Conservation (phyloP, 2,888 invertebrate genomes). For the Mycalesis mineus region DNA sequence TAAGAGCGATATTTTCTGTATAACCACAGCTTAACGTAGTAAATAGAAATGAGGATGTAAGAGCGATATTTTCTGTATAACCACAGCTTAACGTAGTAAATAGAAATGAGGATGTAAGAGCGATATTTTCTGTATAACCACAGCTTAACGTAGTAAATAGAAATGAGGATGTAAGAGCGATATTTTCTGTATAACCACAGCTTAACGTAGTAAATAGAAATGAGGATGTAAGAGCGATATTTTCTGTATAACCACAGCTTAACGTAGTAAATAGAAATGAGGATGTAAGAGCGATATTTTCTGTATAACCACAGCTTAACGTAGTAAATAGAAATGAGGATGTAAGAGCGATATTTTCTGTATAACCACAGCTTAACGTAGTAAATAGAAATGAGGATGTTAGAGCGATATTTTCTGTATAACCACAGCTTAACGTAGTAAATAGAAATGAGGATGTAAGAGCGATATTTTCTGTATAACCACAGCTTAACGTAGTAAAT, state of each 20-base stretch:
- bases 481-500: conserved; percentile 4
- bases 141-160: conserved; percentile 3
- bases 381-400: neutral
- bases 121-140: conserved; percentile 2
- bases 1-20: conserved; percentile 1
- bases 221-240: neutral
- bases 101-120: neutral
- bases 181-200: conserved; percentile 2
- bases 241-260: conserved; percentile 3
- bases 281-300: neutral
- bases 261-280: neutral
- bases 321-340: neutral
- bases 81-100: conserved; percentile 4
- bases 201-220: conserved; percentile 3
- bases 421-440: conserved; percentile 5
- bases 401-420: neutral
- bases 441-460: neutral
- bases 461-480: conserved; percentile 1
- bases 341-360: neutral
- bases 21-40: conserved; percentile 4
- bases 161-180: neutral
- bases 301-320: conserved; percentile 4
- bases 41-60: neutral
- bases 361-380: conserved; percentile 4
- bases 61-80: conserved; percentile 1